Base-by-base conservation (phyloP, 2,888 invertebrate species). In the Scrobipalpa atriplicella region DNA sequence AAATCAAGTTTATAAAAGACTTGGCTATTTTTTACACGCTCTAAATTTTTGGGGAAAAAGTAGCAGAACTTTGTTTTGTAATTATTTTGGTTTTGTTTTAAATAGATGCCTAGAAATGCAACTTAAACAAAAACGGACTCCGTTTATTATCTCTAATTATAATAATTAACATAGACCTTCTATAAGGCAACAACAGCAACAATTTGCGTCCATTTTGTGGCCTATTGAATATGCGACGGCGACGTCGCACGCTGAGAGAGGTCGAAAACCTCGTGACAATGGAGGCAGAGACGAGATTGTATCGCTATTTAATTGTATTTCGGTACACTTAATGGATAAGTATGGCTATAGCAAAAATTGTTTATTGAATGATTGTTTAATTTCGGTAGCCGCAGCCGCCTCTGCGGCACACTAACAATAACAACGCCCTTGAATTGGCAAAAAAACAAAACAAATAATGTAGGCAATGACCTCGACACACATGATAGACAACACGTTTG, bases 381-480 rank as follows among this genome's bases (percentile, higher is more conserved):
- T 58, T 36, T 38, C 58, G 58, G 38, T 58, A 38, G 19, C 16
- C 18, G 36, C n/a, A 5, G 11, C 9, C 38, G 58, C 19, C 5
- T 18, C 54, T 16, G 41, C 6, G 18, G 11, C 16, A 21, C 41
- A 39, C 29, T 16, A 29, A n/a, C n/a, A n/a, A n/a, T n/a, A n/a
- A n/a, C n/a, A n/a, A 65, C 78, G 89, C 87, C 92, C 91, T 91
- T 92, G 92, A 89, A 82, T 84, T 61, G 78, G 80, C 81, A 83
- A 87, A 90, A 58, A 87, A 89, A 81, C 81, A 83, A 87, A 89
- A 87, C 89, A 81, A 85, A 85, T 88, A 89, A 86, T 86, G 90
- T 87, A 89, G 80, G 80, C 82, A 87, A 85, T 83, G 90, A 89
- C 90, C 92, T 90, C 91, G 89, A 85, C 87, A 87, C 86, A 88